Evolutionary conservation across 1,140 invertebrate species (phyloP).

Genomic region (Lysiphlebus fabarum): DNA sequence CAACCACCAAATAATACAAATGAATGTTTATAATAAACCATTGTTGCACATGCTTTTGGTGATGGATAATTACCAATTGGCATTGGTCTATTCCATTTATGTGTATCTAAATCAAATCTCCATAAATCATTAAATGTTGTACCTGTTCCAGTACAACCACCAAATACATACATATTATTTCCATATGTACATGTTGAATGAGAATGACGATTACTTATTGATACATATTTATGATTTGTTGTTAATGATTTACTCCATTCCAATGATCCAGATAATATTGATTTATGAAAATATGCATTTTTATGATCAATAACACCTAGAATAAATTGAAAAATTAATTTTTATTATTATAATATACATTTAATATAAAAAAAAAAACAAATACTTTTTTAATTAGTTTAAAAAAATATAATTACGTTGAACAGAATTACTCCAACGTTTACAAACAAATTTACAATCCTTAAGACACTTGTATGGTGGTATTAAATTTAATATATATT

Average conservation of each 20-base stretch:
- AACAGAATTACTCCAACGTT: conserved; percentile 76
- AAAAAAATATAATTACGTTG: conserved; percentile 61
- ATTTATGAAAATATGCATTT: conserved; percentile 65
- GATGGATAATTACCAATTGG: conserved; percentile 89
- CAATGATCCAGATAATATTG: conserved; percentile 66
- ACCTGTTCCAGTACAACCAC: conserved; percentile 88
- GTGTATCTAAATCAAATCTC: conserved; percentile 82
- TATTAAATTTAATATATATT: conserved; percentile 84
- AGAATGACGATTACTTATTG: conserved; percentile 85
- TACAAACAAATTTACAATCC: conserved; percentile 79
- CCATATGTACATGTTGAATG: conserved; percentile 83
- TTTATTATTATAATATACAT: too few relatives aligned
- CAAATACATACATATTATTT: conserved; percentile 92
- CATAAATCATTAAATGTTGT: conserved; percentile 98
- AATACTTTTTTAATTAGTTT: too few relatives aligned
- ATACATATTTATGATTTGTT: conserved; percentile 56
- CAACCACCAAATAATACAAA: conserved; percentile 93
- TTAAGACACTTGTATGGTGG: conserved; percentile 88
- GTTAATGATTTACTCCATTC: conserved; percentile 62
- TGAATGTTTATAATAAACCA: conserved; percentile 80
- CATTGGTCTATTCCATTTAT: conserved; percentile 77
- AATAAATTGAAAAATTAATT: conserved; percentile 39
- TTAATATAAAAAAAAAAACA: too few relatives aligned
- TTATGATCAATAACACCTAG: conserved; percentile 71
- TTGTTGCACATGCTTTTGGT: conserved; percentile 90